Evolutionary conservation across 2,797 vertebrate species (phyloP).

Genomic region (Cuniculus paca): DNA sequence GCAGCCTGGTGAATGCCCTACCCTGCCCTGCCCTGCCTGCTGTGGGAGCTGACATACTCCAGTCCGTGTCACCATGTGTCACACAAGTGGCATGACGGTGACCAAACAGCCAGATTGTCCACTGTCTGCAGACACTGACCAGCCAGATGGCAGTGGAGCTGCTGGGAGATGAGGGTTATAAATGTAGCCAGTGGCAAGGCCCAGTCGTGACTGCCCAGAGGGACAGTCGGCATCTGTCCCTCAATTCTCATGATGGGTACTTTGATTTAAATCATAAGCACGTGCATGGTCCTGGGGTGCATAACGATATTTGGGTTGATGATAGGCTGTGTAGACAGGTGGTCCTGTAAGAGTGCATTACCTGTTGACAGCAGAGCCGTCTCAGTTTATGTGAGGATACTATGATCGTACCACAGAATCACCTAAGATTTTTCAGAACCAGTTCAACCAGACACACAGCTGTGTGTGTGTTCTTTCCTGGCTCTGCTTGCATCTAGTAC

Average conservation of each 20-base stretch:
- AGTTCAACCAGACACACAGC: too few relatives aligned
- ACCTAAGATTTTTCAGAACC: neutral
- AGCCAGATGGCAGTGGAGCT: neutral
- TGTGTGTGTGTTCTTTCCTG: rapidly evolving
- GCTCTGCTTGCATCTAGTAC: too few relatives aligned
- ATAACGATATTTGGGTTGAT: neutral
- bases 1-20: neutral
- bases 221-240: neutral
- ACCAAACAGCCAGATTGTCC: rapidly evolving
- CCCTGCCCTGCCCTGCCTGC: rapidly evolving
- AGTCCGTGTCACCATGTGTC: neutral
- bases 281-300: neutral
- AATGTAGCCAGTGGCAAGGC: neutral
- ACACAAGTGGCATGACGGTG: neutral
- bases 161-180: neutral
- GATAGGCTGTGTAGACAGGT: neutral
- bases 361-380: neutral
- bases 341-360: neutral
- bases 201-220: neutral
- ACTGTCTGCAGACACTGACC: too few relatives aligned
- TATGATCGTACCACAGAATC: too few relatives aligned
- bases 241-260: too few relatives aligned
- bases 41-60: neutral
- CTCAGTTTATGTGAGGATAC: neutral
- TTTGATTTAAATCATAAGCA: neutral